phyloP scores from a whole-genome alignment of 2,113 vertebrate genomes.

The Jacana jacana region DNA sequence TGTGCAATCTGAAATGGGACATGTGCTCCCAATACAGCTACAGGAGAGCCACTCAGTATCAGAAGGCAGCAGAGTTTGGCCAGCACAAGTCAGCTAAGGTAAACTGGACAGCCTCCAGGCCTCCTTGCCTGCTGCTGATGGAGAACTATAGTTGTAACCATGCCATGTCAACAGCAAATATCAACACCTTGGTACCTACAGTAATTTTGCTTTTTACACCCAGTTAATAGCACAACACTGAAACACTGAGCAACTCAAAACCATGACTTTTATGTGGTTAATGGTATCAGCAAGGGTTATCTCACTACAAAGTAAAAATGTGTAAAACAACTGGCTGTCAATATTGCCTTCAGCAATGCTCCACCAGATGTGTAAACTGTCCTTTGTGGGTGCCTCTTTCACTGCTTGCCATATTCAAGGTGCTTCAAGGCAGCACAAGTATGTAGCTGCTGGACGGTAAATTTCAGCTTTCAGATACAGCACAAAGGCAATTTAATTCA shows the following conservation, averaged over 20 bases:
- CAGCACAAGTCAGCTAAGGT: not conserved
- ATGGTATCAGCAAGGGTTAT: slow-evolving; percentile 5
- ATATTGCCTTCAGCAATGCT: not conserved
- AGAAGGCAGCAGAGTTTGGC: not conserved
- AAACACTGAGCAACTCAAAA: not conserved
- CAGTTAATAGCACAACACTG: not conserved
- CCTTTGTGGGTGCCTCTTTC: not conserved
- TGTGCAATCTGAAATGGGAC: not conserved
- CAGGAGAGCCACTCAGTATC: not conserved
- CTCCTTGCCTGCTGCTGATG: not conserved
- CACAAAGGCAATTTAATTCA: not conserved
- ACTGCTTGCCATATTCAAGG: not conserved
- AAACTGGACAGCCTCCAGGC: not conserved
- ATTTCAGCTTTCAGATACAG: not conserved
- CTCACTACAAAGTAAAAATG: not conserved
- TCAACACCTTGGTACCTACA: not conserved
- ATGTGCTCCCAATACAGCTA: not conserved
- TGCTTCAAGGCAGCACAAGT: not conserved
- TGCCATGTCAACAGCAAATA: not conserved
- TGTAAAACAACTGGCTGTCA: not conserved
- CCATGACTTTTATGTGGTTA: not conserved
- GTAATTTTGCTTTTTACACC: not conserved
- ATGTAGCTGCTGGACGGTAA: not conserved
- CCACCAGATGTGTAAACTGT: not conserved
- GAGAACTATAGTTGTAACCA: not conserved